Base-by-base conservation (phyloP, 1,140 invertebrate genomes). In the Eumaeus atala region DNA sequence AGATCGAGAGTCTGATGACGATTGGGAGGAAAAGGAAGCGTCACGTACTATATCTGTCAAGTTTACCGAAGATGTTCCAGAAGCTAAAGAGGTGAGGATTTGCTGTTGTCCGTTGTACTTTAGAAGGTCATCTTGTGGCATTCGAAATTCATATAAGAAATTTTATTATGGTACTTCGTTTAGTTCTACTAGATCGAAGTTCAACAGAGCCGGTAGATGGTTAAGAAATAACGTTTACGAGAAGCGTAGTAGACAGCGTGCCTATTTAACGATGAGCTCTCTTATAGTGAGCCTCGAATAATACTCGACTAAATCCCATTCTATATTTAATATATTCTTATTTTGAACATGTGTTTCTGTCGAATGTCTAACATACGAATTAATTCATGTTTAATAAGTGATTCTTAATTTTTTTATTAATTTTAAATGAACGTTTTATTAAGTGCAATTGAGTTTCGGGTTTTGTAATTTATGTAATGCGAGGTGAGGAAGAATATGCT, bases 1-100 rank as follows among this genome's bases (percentile, higher is more conserved):
- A 21, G 84, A 87, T 57, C 65, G 77, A 21, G 90, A 90, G 56
- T 90, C 90, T 38, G 89, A 91, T 67, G 93, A 93, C 48, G 90
- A 90, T 54, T 95, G 93, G 91, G 92, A 94, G 81, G 93, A 94
- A 65, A 90, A 91, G 58, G 94, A 96, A 72, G 92, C 92, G 1
- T 94, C 94, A 1, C 88, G 95, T 53, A 95, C 93, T 7, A 93
- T 95, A 73, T 94, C 93, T 4, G 95, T 97, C 62, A 97, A 96
- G 83, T 97, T 97, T 83, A 94, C 92, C 33, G 95, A 96, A 77
- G 92, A 94, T 53, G 89, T 91, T 28, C 91, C 91, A 18, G 92
- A 93, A 77, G 90, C 91, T 48, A 94, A 92, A 90, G 93, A 93
- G 90, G 92, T 92, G 88, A 92, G 84, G 50, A 44, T 69, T 62